Evolutionary conservation across 2,888 invertebrate species (phyloP).

Genomic region (Heliconius cydno): DNA sequence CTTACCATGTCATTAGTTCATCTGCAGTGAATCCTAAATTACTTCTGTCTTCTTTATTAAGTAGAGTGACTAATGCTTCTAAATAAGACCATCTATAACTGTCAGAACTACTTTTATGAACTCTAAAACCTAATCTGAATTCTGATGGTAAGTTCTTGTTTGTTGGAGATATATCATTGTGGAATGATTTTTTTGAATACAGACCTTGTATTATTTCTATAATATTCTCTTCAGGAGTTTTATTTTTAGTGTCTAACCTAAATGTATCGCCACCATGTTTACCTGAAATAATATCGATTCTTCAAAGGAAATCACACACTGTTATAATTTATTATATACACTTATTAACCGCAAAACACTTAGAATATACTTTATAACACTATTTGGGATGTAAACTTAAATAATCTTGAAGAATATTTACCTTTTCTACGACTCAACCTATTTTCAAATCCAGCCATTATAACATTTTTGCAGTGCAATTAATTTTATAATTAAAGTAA

Average conservation of each 20-base stretch:
- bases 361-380: constrained; percentile 24
- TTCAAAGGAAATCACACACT: constrained; percentile 31
- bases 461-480: constrained; percentile 64
- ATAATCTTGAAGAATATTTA: constrained; percentile 56
- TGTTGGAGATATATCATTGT: constrained; percentile 74
- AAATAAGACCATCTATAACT: constrained; percentile 92
- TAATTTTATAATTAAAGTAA: constrained; percentile 34
- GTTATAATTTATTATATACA: constrained; percentile 27
- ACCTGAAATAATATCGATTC: constrained; percentile 65
- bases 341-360: constrained; percentile 9
- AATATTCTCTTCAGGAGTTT: constrained; percentile 85
- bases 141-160: constrained; percentile 67
- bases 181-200: constrained; percentile 74
- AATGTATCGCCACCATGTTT: constrained; percentile 86
- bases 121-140: constrained; percentile 83
- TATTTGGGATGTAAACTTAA: not conserved
- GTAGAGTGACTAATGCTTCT: constrained; percentile 93
- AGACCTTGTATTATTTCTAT: constrained; percentile 85
- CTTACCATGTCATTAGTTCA: constrained; percentile 86
- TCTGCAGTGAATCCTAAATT: constrained; percentile 89
- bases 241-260: constrained; percentile 84
- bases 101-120: constrained; percentile 87
- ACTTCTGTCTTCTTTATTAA: constrained; percentile 85
- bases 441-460: constrained; percentile 79
- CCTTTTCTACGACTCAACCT: constrained; percentile 80